A percentile compares a stretch with the other conserved stretches of the same genome.
These are phyloP conservation scores for Odontamblyopus rebecca DNA, from an alignment of 2,797 vertebrate species.

Conservation along the genomic window DNA sequence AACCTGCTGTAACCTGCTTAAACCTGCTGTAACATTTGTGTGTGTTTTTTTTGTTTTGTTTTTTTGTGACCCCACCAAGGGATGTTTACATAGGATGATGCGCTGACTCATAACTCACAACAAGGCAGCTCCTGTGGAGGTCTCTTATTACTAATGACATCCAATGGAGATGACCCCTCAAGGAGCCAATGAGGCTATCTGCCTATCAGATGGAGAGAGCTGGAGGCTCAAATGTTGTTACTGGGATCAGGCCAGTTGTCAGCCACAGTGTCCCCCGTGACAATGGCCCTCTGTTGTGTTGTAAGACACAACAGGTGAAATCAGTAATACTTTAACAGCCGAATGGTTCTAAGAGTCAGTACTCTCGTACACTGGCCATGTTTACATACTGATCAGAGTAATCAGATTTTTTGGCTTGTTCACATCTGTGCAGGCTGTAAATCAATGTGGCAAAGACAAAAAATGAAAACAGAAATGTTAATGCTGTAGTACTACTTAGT, in stretches of 20 bases:
- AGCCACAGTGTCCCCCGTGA: conserved; percentile 37
- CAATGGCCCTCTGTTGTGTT: conserved; percentile 24
- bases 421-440: too few relatives aligned
- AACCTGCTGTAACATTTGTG: not conserved
- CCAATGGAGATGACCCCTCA: conserved; percentile 48
- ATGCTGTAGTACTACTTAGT: too few relatives aligned
- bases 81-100: conserved; percentile 69
- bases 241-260: conserved; percentile 39
- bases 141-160: conserved; percentile 57
- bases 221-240: conserved; percentile 38
- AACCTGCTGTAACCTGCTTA: too few relatives aligned
- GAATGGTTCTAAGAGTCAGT: conserved; percentile 37
- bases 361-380: conserved; percentile 21
- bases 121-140: conserved; percentile 49
- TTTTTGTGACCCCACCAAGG: conserved; percentile 57
- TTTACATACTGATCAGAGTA: too few relatives aligned
- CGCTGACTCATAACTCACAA: conserved; percentile 72
- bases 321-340: conserved; percentile 4
- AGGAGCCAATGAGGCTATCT: conserved; percentile 30
- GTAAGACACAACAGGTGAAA: conserved; percentile 33
- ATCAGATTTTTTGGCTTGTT: too few relatives aligned
- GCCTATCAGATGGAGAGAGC: conserved; percentile 40
- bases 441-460: too few relatives aligned
- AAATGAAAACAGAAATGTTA: too few relatives aligned
- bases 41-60: conserved; percentile 55